A percentile compares a stretch with the other conserved stretches of the same genome.
Conservation (phyloP, 1,140 invertebrate genomes). For the Charaxes varanes region DNA sequence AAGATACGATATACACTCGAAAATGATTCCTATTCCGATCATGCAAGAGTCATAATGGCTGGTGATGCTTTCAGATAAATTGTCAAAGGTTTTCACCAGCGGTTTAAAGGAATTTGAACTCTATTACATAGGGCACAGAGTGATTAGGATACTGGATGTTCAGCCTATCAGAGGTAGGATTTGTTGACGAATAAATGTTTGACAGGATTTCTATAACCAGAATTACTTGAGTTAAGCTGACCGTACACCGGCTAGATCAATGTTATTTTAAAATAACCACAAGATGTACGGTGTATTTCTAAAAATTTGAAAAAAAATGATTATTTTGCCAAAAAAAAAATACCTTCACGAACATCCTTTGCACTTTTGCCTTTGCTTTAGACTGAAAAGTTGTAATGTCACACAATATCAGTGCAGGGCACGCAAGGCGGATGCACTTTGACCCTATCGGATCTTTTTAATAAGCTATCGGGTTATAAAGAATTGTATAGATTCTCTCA, state of each 20-base stretch:
- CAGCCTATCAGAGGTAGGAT: constrained; percentile 4
- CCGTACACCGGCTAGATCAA: background rate
- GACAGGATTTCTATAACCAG: constrained; percentile 10
- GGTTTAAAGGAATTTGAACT: constrained; percentile 4
- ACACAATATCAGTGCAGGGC: too few relatives aligned
- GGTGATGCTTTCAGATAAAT: background rate
- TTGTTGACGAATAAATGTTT: constrained; percentile 9
- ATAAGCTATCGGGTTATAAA: too few relatives aligned
- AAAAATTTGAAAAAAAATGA: too few relatives aligned
- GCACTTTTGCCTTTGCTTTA: too few relatives aligned
- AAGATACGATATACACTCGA: constrained; percentile 18
- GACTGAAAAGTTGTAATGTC: too few relatives aligned
- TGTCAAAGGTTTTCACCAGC: constrained; percentile 7
- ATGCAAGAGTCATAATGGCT: background rate
- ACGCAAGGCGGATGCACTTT: too few relatives aligned
- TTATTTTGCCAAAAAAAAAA: too few relatives aligned
- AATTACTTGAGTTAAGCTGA: constrained; percentile 2
- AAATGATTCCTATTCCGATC: constrained; percentile 15
- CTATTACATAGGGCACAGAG: constrained; percentile 4
- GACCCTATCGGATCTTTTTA: too few relatives aligned
- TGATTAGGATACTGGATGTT: constrained; percentile 4
- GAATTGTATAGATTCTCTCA: too few relatives aligned
- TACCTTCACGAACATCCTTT: too few relatives aligned
- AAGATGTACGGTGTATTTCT: background rate
- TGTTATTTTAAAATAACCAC: background rate